Conservation (phyloP, 1,140 invertebrate genomes). For the Monomorium pharaonis region DNA sequence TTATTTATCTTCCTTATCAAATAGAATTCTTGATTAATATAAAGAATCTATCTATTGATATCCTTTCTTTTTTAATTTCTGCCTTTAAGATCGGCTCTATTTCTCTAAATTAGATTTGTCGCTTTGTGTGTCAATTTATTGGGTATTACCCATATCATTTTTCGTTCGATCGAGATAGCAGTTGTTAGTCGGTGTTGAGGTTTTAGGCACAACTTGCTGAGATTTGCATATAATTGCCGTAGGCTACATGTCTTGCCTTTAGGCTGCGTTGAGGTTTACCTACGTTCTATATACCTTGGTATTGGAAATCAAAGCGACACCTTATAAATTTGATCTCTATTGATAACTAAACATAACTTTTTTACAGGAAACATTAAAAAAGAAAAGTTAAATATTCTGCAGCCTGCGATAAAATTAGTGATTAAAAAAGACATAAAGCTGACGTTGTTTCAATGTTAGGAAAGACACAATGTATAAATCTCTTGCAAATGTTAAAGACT, state of each 20-base stretch:
- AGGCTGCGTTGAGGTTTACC: conserved; percentile 57
- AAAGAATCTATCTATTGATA: neutral
- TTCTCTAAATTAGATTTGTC: neutral
- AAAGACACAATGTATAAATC: neutral
- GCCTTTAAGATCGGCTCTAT: neutral
- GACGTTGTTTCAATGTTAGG: neutral
- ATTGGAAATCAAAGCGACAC: conserved; percentile 55
- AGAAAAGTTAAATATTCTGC: neutral
- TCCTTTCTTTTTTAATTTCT: neutral
- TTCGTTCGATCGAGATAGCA: neutral
- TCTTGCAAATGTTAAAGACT: neutral
- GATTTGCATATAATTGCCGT: conserved; percentile 77
- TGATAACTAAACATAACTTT: conserved; percentile 24
- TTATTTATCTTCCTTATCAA: neutral
- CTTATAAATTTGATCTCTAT: neutral
- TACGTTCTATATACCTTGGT: conserved; percentile 60
- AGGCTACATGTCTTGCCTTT: conserved; percentile 57
- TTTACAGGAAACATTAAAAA: neutral
- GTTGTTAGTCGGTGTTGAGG: conserved; percentile 54
- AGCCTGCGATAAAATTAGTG: neutral
- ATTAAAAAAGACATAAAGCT: neutral
- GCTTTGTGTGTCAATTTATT: neutral
- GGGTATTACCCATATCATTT: neutral
- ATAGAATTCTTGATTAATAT: neutral
- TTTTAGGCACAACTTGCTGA: conserved; percentile 65